These are phyloP conservation scores for Rhinatrema bivittatum DNA, from an alignment of 2,797 vertebrate genomes.

Conservation along the genomic window DNA sequence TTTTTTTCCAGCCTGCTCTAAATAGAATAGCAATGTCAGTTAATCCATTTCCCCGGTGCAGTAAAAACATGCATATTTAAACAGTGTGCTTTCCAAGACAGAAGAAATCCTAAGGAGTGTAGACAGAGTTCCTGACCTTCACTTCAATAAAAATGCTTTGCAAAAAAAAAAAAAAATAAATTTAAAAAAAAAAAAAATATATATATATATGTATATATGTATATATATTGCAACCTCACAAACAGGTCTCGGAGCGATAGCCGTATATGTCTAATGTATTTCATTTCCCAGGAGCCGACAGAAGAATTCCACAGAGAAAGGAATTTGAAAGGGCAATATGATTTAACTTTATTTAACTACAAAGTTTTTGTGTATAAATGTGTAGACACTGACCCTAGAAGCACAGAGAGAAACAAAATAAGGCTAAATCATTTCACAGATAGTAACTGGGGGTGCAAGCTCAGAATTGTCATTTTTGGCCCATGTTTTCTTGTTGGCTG, in stretches of 20 bases:
- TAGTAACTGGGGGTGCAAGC: too few species aligned
- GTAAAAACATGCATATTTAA: conserved; percentile 38
- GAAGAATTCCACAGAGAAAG: background rate
- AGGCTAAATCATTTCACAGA: conserved; percentile 19
- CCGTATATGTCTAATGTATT: conserved; percentile 14
- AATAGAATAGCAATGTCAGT: conserved; percentile 30
- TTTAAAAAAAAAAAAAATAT: too few species aligned
- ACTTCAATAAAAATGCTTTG: conserved; percentile 21
- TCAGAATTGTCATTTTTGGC: conserved; percentile 9
- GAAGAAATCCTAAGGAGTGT: conserved; percentile 29
- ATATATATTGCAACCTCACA: conserved; percentile 25
- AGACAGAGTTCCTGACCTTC: conserved; percentile 34
- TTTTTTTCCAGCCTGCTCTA: conserved; percentile 25
- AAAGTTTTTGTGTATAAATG: conserved; percentile 1
- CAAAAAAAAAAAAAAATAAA: too few species aligned
- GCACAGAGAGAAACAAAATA: conserved; percentile 14
- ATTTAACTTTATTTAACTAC: conserved; percentile 7
- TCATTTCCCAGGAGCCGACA: conserved; percentile 9
- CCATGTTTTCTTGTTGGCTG: too few species aligned
- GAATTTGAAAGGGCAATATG: background rate
- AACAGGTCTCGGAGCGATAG: conserved; percentile 40
- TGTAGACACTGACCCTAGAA: background rate
- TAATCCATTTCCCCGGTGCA: conserved; percentile 35
- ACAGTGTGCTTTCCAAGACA: conserved; percentile 26
- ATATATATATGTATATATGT: too few species aligned